Conservation (phyloP, 2,113 vertebrate genomes). For the Pagrus major region DNA sequence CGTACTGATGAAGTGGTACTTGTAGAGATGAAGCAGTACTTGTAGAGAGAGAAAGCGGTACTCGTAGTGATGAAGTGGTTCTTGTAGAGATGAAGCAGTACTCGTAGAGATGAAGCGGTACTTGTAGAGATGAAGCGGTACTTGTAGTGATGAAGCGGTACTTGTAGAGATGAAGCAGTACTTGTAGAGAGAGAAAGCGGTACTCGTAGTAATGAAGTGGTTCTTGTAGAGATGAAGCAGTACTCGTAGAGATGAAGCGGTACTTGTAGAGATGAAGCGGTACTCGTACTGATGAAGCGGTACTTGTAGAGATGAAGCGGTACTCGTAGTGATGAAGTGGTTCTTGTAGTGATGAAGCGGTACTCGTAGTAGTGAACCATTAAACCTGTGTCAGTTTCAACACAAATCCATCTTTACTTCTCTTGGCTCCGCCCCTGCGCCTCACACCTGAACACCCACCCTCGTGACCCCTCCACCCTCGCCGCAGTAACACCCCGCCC, state of each 20-base stretch:
- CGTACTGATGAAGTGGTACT: background rate
- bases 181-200: background rate
- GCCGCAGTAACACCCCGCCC: background rate
- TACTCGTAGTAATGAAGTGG: background rate
- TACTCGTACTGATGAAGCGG: no score
- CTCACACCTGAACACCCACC: background rate
- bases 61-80: no score
- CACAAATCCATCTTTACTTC: background rate
- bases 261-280: background rate
- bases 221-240: background rate
- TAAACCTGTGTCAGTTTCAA: background rate
- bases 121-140: background rate
- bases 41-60: no score
- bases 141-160: background rate
- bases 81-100: background rate
- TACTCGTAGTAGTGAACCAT: background rate
- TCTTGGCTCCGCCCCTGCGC: background rate
- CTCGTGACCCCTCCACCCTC: background rate
- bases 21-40: background rate
- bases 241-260: background rate
- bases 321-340: accelerated
- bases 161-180: background rate
- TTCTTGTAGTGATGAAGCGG: background rate
- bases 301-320: background rate
- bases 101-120: background rate